Evolutionary conservation across 2,888 invertebrate genomes (phyloP).

Genomic region (Phytoseiulus persimilis): DNA sequence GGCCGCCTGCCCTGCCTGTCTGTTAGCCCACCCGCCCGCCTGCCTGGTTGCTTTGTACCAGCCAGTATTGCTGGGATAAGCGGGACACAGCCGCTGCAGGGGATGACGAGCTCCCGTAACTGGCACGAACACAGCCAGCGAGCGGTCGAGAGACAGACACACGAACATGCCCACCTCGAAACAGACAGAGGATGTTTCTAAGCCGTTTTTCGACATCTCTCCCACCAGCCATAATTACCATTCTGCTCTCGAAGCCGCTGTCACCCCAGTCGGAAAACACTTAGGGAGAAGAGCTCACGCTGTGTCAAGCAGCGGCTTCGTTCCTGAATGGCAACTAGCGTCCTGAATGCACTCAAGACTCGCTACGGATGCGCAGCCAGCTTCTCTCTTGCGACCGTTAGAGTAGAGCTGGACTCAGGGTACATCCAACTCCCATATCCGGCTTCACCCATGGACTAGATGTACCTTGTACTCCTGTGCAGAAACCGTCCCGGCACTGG

Average conservation of each 20-base stretch:
- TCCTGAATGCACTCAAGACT: not conserved
- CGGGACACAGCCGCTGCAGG: not conserved
- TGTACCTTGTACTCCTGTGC: no score
- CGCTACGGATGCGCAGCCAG: not conserved
- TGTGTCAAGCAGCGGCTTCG: not conserved
- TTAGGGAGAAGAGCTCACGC: not conserved
- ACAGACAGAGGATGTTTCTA: conserved; percentile 5
- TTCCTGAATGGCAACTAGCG: not conserved
- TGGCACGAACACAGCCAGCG: not conserved
- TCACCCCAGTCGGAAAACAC: not conserved
- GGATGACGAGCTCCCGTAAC: not conserved
- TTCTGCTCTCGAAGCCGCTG: not conserved
- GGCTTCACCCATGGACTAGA: no score
- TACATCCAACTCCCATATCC: no score
- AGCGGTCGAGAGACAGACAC: not conserved
- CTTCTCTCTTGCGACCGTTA: no score
- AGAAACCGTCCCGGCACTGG: no score
- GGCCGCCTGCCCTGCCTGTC: not conserved
- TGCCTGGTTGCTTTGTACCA: not conserved
- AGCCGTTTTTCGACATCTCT: not conserved
- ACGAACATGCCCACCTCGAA: not conserved
- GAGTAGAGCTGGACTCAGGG: no score
- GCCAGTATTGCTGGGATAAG: not conserved
- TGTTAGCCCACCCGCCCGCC: not conserved
- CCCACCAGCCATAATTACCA: conserved; percentile 5